Evolutionary conservation across 2,113 vertebrate genomes (phyloP).

Genomic region (Patagioenas fasciata): DNA sequence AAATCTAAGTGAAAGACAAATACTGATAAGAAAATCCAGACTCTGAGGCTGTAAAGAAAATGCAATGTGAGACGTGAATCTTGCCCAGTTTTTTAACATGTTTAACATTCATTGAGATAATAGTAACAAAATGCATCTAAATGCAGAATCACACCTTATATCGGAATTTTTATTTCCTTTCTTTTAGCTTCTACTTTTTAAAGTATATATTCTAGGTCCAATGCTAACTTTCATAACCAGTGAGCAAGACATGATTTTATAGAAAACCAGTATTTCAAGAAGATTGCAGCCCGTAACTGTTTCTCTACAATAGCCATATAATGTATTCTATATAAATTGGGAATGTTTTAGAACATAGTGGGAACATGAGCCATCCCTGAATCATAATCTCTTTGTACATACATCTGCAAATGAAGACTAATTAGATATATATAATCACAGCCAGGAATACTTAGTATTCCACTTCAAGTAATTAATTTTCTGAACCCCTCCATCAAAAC

Average conservation of each 20-base stretch:
- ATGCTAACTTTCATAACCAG: not conserved
- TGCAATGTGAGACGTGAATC: not conserved
- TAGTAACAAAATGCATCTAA: not conserved
- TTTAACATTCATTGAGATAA: not conserved
- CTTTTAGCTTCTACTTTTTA: not conserved
- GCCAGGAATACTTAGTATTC: not conserved
- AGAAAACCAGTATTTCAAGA: not conserved
- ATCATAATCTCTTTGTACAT: not conserved
- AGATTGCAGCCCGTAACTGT: not conserved
- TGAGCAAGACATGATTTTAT: not conserved
- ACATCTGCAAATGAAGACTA: not conserved
- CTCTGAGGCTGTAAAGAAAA: not conserved
- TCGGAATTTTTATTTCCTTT: not conserved
- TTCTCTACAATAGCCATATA: not conserved
- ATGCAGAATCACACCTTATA: not conserved
- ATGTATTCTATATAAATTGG: not conserved
- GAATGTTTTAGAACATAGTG: not conserved
- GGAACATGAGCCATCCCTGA: not conserved
- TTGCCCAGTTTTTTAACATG: not conserved
- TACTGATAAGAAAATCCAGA: not conserved
- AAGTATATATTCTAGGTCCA: not conserved
- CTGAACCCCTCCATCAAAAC: not conserved
- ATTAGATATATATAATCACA: not conserved
- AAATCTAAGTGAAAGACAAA: not conserved
- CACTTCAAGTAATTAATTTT: fast-evolving